phyloP scores from a whole-genome alignment of 2,888 invertebrate genomes.

The Escarpia spicata region DNA sequence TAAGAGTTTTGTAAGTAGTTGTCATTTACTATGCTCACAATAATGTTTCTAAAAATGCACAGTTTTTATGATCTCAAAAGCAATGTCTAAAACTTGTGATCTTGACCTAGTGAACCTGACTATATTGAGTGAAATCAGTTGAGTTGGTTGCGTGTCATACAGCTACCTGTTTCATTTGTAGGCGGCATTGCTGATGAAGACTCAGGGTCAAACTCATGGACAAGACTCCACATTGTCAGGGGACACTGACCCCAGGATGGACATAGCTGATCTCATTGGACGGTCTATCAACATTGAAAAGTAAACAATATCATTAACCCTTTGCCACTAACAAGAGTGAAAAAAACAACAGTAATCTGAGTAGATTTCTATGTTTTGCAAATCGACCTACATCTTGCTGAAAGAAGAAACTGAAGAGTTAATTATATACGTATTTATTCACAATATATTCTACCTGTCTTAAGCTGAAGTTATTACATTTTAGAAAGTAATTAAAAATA shows the following conservation, averaged over 20 bases:
- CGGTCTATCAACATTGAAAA: constrained; percentile 51
- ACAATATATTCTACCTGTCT: background rate
- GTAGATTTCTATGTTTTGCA: background rate
- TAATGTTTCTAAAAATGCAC: too few relatives aligned
- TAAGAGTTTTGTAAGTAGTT: too few relatives aligned
- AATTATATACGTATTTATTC: background rate
- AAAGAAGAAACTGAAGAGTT: too few relatives aligned
- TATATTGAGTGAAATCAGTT: background rate
- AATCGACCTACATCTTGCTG: too few relatives aligned
- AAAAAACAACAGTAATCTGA: background rate
- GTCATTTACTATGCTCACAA: too few relatives aligned
- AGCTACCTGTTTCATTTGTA: constrained; percentile 31
- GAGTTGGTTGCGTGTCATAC: background rate
- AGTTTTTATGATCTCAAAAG: background rate
- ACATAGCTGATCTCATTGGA: constrained; percentile 58
- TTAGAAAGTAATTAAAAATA: too few relatives aligned
- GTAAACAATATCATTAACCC: constrained; percentile 37
- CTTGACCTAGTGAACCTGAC: too few relatives aligned
- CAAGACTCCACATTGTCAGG: constrained; percentile 48
- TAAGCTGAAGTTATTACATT: too few relatives aligned
- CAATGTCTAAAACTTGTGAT: too few relatives aligned
- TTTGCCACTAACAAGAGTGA: background rate
- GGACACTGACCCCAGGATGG: constrained; percentile 40
- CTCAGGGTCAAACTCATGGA: constrained; percentile 51
- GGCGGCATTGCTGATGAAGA: constrained; percentile 60